Evolutionary conservation across 2,113 vertebrate species (phyloP), one percentile per base, ranked within the genome.

Genomic region (Nothoprocta pentlandii): DNA sequence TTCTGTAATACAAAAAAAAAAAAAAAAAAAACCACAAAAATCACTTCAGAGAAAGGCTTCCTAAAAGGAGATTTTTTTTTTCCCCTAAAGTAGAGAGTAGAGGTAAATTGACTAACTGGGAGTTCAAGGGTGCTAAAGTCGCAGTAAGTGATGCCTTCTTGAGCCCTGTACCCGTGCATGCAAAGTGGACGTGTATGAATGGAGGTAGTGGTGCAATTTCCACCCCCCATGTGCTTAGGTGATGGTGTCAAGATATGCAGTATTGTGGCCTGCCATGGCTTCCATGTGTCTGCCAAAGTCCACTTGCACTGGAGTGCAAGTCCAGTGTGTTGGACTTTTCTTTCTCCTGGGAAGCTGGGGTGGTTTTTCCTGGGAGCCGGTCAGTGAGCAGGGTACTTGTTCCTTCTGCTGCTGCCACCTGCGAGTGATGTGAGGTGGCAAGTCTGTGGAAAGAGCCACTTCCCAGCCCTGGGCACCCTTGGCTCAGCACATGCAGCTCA

Each of bases 121-220:
- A 6, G 39, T 66, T 61, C 68, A 64, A 25, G 11, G 14, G 32
- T 14, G 13, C 3, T 14, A 51, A 77, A 61, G 4, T 20, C 1
- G 9, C 28, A 16, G 20, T 30, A 82, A 71, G 6, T 39, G 16
- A 9, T 62, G 23, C 28, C 17, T 80, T 66, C 36, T 11, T 44
- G 25, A 49, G 20, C 7, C 3, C 16, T 63, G 6, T 46, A 23
- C 9, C 6, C 68, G 5, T 6, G 8, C 10, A 3, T 2, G 4
- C 11, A 23, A 64, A 64, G 3, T 30, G 53, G 90, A 73, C 0
- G 0, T 12, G 20, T 56, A 32, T 23, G 34, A 9, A 39, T 7
- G 12, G 3, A 28, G 0, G 1, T 0, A 1, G 22, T 11, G 4
- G 30, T 61, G 23, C 3, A 12, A 76, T 73, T 73, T 70, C 80